These are phyloP conservation scores for Lithosia quadra DNA, from an alignment of 2,888 invertebrate species.

Conservation along the genomic window DNA sequence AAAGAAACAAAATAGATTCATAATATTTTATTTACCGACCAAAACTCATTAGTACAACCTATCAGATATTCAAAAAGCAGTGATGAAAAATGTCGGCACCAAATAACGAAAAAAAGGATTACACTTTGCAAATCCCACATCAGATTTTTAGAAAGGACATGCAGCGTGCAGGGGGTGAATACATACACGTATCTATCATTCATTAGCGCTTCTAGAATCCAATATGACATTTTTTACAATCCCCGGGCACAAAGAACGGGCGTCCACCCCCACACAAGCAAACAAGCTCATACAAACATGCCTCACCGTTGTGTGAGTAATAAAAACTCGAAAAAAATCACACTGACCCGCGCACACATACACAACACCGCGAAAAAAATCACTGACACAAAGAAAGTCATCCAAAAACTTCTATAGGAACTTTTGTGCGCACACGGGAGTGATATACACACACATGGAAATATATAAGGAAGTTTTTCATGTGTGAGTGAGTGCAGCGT, in stretches of 20 bases:
- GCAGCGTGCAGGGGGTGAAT: constrained; percentile 64
- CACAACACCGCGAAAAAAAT: constrained; percentile 80
- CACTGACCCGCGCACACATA: constrained; percentile 82
- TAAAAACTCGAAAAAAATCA: constrained; percentile 85
- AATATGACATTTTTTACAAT: constrained; percentile 87
- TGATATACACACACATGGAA: constrained; percentile 53
- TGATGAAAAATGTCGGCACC: constrained; percentile 52
- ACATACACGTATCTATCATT: constrained; percentile 84
- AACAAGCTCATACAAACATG: constrained; percentile 67
- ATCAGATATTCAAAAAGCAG: constrained; percentile 50
- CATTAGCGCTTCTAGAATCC: constrained; percentile 86
- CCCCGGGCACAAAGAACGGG: constrained; percentile 84
- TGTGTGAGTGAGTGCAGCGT: constrained; percentile 78
- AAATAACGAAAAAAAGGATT: constrained; percentile 48
- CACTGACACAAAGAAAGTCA: constrained; percentile 86
- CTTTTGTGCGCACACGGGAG: constrained; percentile 75
- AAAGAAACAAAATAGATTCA: constrained; percentile 27
- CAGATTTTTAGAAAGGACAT: constrained; percentile 71
- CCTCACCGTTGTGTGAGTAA: constrained; percentile 58
- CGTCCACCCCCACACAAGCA: constrained; percentile 73
- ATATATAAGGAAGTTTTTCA: constrained; percentile 65
- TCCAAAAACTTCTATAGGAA: constrained; percentile 85
- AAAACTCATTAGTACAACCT: constrained; percentile 35
- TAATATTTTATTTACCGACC: not conserved
- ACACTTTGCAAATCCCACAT: constrained; percentile 71